Conservation (phyloP, 2,113 vertebrate genomes). For the Callopanchax toddi region DNA sequence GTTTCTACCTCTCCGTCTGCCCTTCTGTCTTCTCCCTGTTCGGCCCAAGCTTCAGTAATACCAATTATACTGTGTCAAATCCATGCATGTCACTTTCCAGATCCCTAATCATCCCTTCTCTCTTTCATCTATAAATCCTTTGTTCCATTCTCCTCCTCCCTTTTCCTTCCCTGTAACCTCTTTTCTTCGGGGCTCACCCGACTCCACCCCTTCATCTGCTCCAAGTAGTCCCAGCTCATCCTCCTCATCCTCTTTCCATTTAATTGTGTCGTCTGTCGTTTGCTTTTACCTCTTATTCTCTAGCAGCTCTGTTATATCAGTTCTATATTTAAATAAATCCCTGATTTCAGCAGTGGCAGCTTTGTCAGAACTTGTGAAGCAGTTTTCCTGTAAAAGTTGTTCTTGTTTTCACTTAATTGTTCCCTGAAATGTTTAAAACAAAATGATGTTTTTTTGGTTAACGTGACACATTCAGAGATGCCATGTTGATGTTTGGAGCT, state of each 20-base stretch:
- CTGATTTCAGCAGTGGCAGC: background rate
- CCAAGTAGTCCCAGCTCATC: constrained; percentile 21
- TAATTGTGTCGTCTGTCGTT: constrained; percentile 32
- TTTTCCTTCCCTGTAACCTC: constrained; percentile 56
- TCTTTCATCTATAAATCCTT: constrained; percentile 75
- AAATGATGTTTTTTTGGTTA: too few relatives aligned
- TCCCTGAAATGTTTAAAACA: too few relatives aligned
- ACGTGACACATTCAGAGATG: too few relatives aligned
- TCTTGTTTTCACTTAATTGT: background rate
- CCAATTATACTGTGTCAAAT: constrained; percentile 79
- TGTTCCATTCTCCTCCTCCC: constrained; percentile 58
- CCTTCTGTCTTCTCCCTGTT: constrained; percentile 35
- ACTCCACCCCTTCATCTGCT: constrained; percentile 49
- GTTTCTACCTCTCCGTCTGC: constrained; percentile 17
- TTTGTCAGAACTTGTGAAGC: background rate
- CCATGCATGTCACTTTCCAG: constrained; percentile 75
- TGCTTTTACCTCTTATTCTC: constrained; percentile 23
- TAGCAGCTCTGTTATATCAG: background rate
- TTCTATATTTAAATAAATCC: constrained; percentile 10
- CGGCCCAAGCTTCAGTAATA: constrained; percentile 61
- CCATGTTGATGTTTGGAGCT: too few relatives aligned
- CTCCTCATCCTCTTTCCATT: constrained; percentile 43
- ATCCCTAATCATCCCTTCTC: constrained; percentile 75
- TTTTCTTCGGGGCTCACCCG: constrained; percentile 49
- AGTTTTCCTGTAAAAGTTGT: too few relatives aligned